Conservation (phyloP, 2,797 vertebrate species). For the Anolis apletophallus region DNA sequence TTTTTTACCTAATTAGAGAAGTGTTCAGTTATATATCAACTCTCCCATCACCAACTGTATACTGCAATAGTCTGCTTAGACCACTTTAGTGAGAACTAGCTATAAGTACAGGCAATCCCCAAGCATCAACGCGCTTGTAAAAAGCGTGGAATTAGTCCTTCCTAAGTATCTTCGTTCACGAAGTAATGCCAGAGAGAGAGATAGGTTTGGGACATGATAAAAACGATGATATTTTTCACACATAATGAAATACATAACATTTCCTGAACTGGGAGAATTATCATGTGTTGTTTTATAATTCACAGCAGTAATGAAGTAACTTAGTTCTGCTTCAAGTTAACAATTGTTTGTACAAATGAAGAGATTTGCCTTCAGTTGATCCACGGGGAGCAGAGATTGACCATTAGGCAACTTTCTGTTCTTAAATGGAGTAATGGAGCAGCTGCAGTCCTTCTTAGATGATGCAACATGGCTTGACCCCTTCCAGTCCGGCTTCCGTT, state of each 20-base stretch:
- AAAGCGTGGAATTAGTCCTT: too few relatives aligned
- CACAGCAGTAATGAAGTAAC: slow-evolving; percentile 34
- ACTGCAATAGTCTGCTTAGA: background rate
- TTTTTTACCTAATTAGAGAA: background rate
- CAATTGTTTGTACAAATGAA: slow-evolving; percentile 4
- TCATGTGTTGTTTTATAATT: slow-evolving; percentile 18
- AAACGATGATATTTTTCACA: background rate
- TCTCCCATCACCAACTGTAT: background rate
- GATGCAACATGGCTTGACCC: too few relatives aligned
- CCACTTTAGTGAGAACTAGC: background rate
- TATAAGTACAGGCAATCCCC: background rate
- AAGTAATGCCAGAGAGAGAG: too few relatives aligned
- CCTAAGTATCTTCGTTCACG: too few relatives aligned
- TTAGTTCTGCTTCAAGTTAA: slow-evolving; percentile 22
- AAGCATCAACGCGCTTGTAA: too few relatives aligned
- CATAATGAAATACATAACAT: background rate
- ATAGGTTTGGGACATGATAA: background rate
- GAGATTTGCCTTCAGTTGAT: slow-evolving; percentile 12
- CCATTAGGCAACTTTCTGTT: slow-evolving; percentile 9
- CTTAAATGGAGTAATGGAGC: too few relatives aligned
- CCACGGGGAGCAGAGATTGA: slow-evolving; percentile 22
- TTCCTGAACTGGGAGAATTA: background rate
- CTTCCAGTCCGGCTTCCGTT: too few relatives aligned
- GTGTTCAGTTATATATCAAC: background rate
- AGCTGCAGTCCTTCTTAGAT: too few relatives aligned